Evolutionary conservation across 2,113 vertebrate genomes (phyloP).

Genomic region (Taurulus bubalis): DNA sequence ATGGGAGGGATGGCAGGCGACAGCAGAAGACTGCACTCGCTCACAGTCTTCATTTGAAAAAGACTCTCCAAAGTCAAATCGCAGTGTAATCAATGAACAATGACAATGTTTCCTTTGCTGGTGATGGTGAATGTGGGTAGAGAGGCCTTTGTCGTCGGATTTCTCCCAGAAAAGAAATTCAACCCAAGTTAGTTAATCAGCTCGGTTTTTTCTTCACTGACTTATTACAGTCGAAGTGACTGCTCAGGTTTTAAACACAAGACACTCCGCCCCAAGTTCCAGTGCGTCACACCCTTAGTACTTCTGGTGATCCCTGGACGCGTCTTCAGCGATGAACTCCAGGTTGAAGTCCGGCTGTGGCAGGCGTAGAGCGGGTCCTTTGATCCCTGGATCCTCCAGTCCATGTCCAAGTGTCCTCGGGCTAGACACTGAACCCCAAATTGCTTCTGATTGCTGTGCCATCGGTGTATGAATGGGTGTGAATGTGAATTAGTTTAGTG

Average conservation of each 20-base stretch:
- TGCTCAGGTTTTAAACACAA: neutral
- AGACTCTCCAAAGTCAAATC: constrained; percentile 45
- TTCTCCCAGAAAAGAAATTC: constrained; percentile 24
- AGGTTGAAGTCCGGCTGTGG: neutral
- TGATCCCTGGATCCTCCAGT: neutral
- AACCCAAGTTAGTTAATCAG: constrained; percentile 41
- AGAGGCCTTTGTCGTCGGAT: constrained; percentile 16
- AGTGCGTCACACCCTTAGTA: neutral
- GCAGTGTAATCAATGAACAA: constrained; percentile 43
- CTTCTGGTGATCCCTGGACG: neutral
- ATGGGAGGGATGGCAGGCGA: constrained; percentile 51
- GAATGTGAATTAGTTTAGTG: neutral
- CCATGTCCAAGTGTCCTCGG: neutral
- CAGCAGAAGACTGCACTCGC: constrained; percentile 34
- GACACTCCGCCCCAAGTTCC: neutral
- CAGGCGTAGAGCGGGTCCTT: neutral
- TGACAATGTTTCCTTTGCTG: constrained; percentile 32
- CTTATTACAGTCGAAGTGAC: constrained; percentile 4
- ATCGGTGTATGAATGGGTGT: neutral
- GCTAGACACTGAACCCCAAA: neutral
- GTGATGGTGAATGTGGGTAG: constrained; percentile 12
- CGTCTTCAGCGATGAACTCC: neutral
- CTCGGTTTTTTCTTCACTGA: constrained; percentile 7
- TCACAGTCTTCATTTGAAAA: constrained; percentile 49
- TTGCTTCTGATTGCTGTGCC: neutral